These are phyloP conservation scores for Proterorhinus semilunaris DNA, from an alignment of 2,113 vertebrate species.

Conservation along the genomic window DNA sequence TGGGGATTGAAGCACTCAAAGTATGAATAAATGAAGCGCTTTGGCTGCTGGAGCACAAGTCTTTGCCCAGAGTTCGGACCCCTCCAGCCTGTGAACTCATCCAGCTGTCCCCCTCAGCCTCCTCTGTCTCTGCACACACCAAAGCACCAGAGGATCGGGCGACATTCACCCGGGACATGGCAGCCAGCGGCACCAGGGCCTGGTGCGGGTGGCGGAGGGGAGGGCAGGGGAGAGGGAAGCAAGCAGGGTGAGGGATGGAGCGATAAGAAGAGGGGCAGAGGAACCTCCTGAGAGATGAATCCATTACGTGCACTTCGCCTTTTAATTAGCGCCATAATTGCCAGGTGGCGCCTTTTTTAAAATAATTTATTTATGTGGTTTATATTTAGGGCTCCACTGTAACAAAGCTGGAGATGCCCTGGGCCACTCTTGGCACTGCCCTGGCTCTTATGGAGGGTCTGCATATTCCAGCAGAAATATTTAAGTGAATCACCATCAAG, in stretches of 20 bases:
- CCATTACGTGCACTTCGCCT: slow-evolving; percentile 70
- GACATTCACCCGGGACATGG: slow-evolving; percentile 35
- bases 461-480: slow-evolving; percentile 42
- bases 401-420: slow-evolving; percentile 57
- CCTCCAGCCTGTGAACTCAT: slow-evolving; percentile 60
- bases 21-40: slow-evolving; percentile 69
- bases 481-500: slow-evolving; percentile 52
- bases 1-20: slow-evolving; percentile 55
- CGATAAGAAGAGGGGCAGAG: slow-evolving; percentile 19
- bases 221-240: not conserved
- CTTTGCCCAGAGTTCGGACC: slow-evolving; percentile 55
- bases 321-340: slow-evolving; percentile 78
- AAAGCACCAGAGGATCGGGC: slow-evolving; percentile 44
- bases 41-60: slow-evolving; percentile 51
- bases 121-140: slow-evolving; percentile 37
- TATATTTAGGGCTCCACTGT: slow-evolving; percentile 63
- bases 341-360: slow-evolving; percentile 60
- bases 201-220: not conserved
- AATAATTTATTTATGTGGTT: slow-evolving; percentile 59
- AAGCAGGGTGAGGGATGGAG: slow-evolving; percentile 22
- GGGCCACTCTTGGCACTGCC: slow-evolving; percentile 34
- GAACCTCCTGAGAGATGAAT: slow-evolving; percentile 66
- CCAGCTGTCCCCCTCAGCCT: slow-evolving; percentile 62
- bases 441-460: slow-evolving; percentile 28
- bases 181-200: slow-evolving; percentile 25